phyloP scores from a whole-genome alignment of 2,888 invertebrate species.

The Dromius quadrimaculatus region DNA sequence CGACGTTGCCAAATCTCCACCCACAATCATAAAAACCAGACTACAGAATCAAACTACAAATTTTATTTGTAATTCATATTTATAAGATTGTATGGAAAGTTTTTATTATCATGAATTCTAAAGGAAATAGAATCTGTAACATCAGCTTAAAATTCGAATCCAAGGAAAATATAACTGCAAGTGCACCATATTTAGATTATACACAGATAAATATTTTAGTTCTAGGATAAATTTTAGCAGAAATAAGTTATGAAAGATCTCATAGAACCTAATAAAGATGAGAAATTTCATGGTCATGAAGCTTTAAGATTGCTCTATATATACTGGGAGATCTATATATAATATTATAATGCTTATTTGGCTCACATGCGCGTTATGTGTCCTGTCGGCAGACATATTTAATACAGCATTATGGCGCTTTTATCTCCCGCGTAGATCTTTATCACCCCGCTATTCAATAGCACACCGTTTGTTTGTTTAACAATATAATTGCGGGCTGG shows the following conservation, averaged over 20 bases:
- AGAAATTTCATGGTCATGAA: no score
- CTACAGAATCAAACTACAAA: conserved; percentile 18
- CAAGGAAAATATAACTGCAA: no score
- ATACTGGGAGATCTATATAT: no score
- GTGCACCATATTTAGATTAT: no score
- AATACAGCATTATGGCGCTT: conserved; percentile 34
- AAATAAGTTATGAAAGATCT: no score
- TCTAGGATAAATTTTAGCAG: no score
- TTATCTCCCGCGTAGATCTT: conserved; percentile 45
- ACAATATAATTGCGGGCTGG: conserved; percentile 45
- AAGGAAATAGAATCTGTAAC: background rate
- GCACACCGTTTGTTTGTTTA: conserved; percentile 41
- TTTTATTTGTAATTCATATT: conserved; percentile 33
- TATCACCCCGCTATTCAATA: conserved; percentile 29
- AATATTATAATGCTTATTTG: background rate
- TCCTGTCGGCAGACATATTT: conserved; percentile 25
- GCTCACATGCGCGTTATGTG: conserved; percentile 2
- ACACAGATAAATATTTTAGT: no score
- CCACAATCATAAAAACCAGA: conserved; percentile 33
- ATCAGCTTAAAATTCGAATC: no score
- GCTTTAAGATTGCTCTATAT: no score
- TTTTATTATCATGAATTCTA: conserved; percentile 2
- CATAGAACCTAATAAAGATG: no score
- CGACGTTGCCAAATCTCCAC: conserved; percentile 24
- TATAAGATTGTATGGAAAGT: conserved; percentile 10